phyloP scores from a whole-genome alignment of 2,113 vertebrate genomes.

The Oryzias curvinotus region DNA sequence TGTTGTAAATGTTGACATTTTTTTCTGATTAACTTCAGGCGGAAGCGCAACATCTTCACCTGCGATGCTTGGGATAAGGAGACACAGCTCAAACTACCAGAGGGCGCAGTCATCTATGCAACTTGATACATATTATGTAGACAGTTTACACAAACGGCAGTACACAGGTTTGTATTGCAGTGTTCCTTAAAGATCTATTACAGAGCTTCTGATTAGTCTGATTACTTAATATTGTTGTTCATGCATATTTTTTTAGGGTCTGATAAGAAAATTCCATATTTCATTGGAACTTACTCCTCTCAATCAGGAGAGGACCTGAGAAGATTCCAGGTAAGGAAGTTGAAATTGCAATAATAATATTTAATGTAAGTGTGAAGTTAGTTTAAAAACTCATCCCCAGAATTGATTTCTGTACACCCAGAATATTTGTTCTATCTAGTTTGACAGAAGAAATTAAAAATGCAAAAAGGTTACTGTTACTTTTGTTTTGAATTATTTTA shows the following conservation, averaged over 20 bases:
- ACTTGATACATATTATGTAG: conserved; percentile 92
- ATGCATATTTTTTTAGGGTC: conserved; percentile 79
- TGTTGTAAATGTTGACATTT: background rate
- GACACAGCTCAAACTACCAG: conserved; percentile 89
- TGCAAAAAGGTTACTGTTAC: no score
- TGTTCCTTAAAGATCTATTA: conserved; percentile 4
- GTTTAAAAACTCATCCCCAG: no score
- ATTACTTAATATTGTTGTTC: background rate
- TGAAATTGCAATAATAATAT: no score
- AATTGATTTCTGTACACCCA: no score
- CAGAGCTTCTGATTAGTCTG: background rate
- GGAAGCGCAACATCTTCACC: conserved; percentile 97
- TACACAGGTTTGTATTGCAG: conserved; percentile 81
- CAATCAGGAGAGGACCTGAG: conserved; percentile 91
- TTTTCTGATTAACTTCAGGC: conserved; percentile 68
- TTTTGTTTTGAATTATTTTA: no score
- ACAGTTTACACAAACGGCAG: conserved; percentile 87
- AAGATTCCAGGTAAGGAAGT: conserved; percentile 85
- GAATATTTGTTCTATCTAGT: no score
- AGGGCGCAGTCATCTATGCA: conserved; percentile 94
- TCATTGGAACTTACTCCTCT: conserved; percentile 95
- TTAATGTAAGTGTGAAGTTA: no score
- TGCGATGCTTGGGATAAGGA: conserved; percentile 90
- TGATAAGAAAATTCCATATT: conserved; percentile 92
- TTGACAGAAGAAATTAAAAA: no score